Base-by-base conservation (phyloP, 1,140 invertebrate species). In the Aethina tumida region DNA sequence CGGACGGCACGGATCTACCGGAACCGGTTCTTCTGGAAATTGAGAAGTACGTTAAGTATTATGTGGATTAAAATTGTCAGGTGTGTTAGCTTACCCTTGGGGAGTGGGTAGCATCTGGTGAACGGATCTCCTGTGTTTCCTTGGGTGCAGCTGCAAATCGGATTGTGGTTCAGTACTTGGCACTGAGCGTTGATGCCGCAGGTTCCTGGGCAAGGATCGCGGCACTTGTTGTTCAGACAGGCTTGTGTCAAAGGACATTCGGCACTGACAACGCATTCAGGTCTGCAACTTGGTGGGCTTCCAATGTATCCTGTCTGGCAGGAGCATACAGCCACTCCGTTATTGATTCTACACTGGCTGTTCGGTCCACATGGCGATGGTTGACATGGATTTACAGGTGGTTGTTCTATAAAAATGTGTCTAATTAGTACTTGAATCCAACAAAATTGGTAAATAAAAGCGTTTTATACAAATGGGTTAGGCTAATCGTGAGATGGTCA, bases 181-280 rank as follows among this genome's bases (percentile, higher is more conserved):
- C 84, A 86, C 16, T 75, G 60, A 2, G 84, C 81, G 54, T 77
- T 77, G 10, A 70, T 61, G 15, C 80, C 84, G 59, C 85, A 89
- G 3, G 77, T 75, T 37, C 77, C 78, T 7, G 70, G 68, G 52
- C 81, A 84, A 6, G 81, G 81, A 62, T 86, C 74, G 35, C 64
- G 58, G 52, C 80, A 83, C 64, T 78, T 80, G 45, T 73, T 75
- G 43, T 72, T 69, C 9, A 80, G 58, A 55, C 81, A 84, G 31
- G 79, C 77, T 50, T 68, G 70, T 40, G 77, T 71, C 38, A 74
- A 68, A 6, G 73, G 63, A 60, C 81, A 84, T 51, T 84, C 81
- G 4, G 71, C 68, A 55, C 81, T 84, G 13, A 79, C 65, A n/a
- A 78, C 64, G 62, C 81, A 84, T 64, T 82, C 74, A 15, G 77